phyloP scores from a whole-genome alignment of 2,797 vertebrate species.

The Rhabdophis nuchalis region DNA sequence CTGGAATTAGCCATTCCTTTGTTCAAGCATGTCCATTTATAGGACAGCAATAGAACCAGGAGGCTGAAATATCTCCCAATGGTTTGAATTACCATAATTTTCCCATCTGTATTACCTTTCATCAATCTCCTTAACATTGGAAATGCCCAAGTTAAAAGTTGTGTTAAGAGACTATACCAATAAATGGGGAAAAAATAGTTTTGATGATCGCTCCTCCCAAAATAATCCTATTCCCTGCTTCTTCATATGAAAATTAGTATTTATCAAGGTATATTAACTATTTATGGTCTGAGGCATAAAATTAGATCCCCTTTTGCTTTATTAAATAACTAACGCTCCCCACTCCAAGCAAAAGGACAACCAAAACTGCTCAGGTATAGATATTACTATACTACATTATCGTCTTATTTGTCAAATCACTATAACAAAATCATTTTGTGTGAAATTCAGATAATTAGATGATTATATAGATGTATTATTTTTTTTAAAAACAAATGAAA shows the following conservation, averaged over 20 bases:
- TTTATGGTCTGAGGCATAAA: background rate
- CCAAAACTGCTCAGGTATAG: background rate
- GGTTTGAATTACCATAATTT: background rate
- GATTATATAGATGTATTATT: background rate
- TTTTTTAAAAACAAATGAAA: background rate
- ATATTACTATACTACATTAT: background rate
- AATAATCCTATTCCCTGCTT: background rate
- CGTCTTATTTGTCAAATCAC: background rate
- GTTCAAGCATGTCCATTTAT: background rate
- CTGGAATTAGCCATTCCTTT: background rate
- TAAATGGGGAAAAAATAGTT: background rate
- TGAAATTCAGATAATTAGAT: background rate
- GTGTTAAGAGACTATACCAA: background rate
- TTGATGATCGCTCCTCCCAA: background rate
- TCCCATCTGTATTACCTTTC: background rate
- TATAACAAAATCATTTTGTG: background rate
- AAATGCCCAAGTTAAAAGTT: background rate
- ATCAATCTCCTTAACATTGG: constrained; percentile 1
- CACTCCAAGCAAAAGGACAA: background rate
- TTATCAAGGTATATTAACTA: background rate
- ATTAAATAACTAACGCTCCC: background rate
- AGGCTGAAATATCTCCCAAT: background rate
- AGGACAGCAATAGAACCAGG: background rate
- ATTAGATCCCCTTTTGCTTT: background rate
- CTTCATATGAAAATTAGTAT: background rate